Evolutionary conservation across 2,797 vertebrate species (phyloP), one percentile per base, ranked within the genome.

Genomic region (Avahi laniger): DNA sequence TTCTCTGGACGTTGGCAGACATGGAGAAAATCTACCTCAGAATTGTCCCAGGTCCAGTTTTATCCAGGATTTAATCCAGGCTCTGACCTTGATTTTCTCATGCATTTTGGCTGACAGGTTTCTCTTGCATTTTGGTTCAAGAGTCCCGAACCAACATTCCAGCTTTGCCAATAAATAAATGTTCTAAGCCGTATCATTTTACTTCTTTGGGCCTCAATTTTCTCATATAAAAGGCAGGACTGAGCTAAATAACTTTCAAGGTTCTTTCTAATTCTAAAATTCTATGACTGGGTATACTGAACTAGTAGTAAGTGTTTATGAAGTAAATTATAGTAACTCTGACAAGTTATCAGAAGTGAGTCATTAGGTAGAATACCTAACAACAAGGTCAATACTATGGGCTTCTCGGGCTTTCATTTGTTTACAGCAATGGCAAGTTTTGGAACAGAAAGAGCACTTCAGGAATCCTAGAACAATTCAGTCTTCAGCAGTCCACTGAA

Each of bases 171-270:
- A 59, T 93, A 92, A 84, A 78, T 65, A 12, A 96, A 76, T 91
- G 22, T 86, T 57, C 20, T 43, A 93, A 86, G 14, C 22, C 22
- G 33, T 75, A 70, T 73, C n/a, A 89, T 13, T 83, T 93, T 84
- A 92, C 9, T 84, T 84, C 33, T 85, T 75, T 89, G 57, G 73
- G 22, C 13, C 72, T 94, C 81, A 83, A 59, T 75, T 93, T 95
- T 90, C 78, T 88, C 46, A 59, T 13, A n/a, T 63, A 93, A 89
- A 96, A 85, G 28, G 33, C 85, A 1, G 18, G 11, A 57, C 8
- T 59, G 26, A 87, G 33, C 59, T 91, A 59, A 15, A 38, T 78
- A 63, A 85, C 9, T 57, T 89, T 87, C 61, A 81, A 35, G 15
- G 5, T 65, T 78, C 15, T 70, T 73, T 73, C 63, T 95, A 70